phyloP scores from a whole-genome alignment of 53 echinoderm and acorn worm genomes.

The Holothuria scabra region DNA sequence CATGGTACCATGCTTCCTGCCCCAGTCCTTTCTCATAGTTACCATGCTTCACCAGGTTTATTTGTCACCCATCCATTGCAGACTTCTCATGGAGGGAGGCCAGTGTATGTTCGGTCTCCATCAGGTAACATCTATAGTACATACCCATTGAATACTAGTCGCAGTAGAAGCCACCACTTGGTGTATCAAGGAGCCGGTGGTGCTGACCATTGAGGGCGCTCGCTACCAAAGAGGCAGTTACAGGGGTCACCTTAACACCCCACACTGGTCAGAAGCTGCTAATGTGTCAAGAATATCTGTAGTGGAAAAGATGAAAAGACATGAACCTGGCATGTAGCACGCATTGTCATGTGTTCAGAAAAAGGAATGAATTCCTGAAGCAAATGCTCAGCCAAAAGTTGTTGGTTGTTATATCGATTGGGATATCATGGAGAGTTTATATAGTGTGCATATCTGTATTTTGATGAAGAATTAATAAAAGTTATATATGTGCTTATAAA shows the following conservation, averaged over 20 bases:
- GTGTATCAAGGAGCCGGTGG: conserved; percentile 16
- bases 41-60: conserved; percentile 63
- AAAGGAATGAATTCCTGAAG: too few species aligned
- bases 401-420: neutral
- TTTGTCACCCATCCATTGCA: conserved; percentile 44
- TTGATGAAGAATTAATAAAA: conserved; percentile 8
- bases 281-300: too few species aligned
- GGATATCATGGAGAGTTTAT: conserved; percentile 22
- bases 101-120: conserved; percentile 91
- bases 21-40: conserved; percentile 73
- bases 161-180: conserved; percentile 54
- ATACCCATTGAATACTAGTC: conserved; percentile 88
- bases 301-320: too few species aligned
- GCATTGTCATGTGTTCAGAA: too few species aligned
- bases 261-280: too few species aligned
- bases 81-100: conserved; percentile 72
- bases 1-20: conserved; percentile 80
- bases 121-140: conserved; percentile 98
- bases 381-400: too few species aligned
- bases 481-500: conserved; percentile 27
- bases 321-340: too few species aligned
- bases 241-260: too few species aligned
- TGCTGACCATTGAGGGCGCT: conserved; percentile 14
- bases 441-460: conserved; percentile 33
- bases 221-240: neutral